A percentile compares a stretch with the other conserved stretches of the same genome.
phyloP scores from a whole-genome alignment of 2,888 invertebrate species.

The Megastigmus dorsalis region DNA sequence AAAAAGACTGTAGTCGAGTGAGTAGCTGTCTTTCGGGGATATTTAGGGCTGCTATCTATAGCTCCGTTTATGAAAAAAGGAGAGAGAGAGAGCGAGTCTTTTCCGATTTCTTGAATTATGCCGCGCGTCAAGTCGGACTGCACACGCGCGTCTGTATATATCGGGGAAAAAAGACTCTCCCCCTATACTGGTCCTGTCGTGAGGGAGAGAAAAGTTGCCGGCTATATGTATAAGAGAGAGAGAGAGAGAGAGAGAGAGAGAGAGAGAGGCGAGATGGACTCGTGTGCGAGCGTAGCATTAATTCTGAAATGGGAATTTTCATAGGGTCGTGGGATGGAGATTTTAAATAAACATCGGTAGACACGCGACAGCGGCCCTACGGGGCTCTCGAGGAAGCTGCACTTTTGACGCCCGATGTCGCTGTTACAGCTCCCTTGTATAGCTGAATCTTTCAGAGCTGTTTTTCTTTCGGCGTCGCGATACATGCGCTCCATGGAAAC shows the following conservation, averaged over 20 bases:
- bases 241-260: constrained; percentile 11
- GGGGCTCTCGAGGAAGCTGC: constrained; percentile 2
- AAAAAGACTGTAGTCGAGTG: constrained; percentile 61
- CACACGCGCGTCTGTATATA: neutral
- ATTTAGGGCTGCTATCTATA: constrained; percentile 47
- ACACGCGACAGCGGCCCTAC: no score
- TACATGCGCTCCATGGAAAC: no score
- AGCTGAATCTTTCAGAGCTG: constrained; percentile 40
- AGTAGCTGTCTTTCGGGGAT: constrained; percentile 25
- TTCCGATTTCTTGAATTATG: constrained; percentile 52
- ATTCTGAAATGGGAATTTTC: constrained; percentile 39
- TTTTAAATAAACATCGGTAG: constrained; percentile 49
- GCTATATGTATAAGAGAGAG: no score
- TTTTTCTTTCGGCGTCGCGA: constrained; percentile 2
- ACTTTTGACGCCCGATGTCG: no score
- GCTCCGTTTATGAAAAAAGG: constrained; percentile 32
- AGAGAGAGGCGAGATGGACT: neutral
- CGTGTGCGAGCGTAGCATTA: no score
- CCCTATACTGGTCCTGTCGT: no score
- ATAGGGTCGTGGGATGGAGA: constrained; percentile 15
- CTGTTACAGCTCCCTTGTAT: constrained; percentile 11
- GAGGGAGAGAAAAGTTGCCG: no score
- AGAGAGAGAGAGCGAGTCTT: constrained; percentile 9
- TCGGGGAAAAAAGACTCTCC: constrained; percentile 8
- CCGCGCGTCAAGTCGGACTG: constrained; percentile 42